phyloP scores from a whole-genome alignment of 2,888 invertebrate species.

The Philhelius pedissequus region DNA sequence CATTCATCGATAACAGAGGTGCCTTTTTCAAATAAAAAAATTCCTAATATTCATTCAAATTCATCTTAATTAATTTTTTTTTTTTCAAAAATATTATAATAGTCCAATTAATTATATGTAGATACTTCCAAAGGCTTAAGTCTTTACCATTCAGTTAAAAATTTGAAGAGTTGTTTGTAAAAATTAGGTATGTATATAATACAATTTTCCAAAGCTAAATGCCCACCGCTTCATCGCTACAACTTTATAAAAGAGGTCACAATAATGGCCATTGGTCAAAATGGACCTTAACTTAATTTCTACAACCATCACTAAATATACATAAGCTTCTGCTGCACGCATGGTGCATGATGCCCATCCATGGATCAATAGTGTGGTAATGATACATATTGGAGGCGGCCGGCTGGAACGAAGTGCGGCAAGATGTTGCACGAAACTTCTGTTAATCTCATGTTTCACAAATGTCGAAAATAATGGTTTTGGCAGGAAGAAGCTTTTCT shows the following conservation, averaged over 20 bases:
- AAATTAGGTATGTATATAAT: background rate
- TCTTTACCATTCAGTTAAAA: background rate
- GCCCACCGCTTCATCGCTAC: background rate
- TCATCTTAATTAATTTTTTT: no score
- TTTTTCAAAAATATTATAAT: no score
- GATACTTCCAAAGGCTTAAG: background rate
- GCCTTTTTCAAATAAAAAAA: no score
- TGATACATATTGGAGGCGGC: constrained; percentile 17
- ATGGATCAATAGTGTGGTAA: background rate
- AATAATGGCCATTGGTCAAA: background rate
- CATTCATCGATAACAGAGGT: no score
- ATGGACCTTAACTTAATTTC: background rate
- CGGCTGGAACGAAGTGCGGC: no score
- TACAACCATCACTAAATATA: background rate
- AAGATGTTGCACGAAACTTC: constrained; percentile 7
- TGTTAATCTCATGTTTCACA: constrained; percentile 38
- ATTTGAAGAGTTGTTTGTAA: background rate
- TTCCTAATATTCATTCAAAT: no score
- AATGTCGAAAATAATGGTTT: constrained; percentile 42
- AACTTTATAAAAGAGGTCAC: background rate
- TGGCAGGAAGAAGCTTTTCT: background rate
- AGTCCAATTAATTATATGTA: no score
- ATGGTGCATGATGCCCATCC: background rate
- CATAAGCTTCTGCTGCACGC: background rate
- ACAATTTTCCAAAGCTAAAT: background rate